Conservation (phyloP, 2,113 vertebrate genomes). For the Paradisaea rubra region DNA sequence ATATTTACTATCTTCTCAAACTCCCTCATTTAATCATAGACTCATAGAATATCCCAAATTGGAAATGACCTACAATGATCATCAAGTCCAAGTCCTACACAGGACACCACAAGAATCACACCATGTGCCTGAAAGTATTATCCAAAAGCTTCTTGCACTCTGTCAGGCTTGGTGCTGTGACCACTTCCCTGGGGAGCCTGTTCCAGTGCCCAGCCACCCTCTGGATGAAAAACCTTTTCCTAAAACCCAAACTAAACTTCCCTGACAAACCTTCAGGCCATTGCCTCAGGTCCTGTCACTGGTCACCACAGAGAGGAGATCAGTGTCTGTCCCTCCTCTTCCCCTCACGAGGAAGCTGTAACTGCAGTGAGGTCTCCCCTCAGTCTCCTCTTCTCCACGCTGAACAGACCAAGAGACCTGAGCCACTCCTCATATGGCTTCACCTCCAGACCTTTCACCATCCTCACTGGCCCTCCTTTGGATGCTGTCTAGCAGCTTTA, state of each 20-base stretch:
- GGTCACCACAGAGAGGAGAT: neutral
- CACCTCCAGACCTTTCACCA: neutral
- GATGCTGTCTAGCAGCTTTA: neutral
- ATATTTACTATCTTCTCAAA: neutral
- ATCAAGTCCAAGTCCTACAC: neutral
- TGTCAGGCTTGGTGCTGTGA: neutral
- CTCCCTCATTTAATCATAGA: neutral
- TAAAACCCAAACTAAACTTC: neutral
- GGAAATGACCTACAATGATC: neutral
- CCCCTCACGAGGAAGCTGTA: neutral
- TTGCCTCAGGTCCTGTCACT: neutral
- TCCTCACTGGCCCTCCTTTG: neutral
- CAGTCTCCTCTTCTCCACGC: neutral
- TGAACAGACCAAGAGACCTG: neutral
- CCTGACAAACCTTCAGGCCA: neutral
- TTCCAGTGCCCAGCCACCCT: neutral
- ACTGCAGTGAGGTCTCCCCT: neutral
- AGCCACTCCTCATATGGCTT: accelerated
- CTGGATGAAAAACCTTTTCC: neutral
- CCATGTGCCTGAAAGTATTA: neutral
- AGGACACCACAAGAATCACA: neutral
- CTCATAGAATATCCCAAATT: neutral
- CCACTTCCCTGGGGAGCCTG: neutral
- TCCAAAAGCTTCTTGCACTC: neutral
- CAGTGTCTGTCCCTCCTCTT: neutral